A percentile compares a stretch with the other conserved stretches of the same genome.
Evolutionary conservation across 2,888 invertebrate species (phyloP).

Genomic region (Alsophila aescularia): DNA sequence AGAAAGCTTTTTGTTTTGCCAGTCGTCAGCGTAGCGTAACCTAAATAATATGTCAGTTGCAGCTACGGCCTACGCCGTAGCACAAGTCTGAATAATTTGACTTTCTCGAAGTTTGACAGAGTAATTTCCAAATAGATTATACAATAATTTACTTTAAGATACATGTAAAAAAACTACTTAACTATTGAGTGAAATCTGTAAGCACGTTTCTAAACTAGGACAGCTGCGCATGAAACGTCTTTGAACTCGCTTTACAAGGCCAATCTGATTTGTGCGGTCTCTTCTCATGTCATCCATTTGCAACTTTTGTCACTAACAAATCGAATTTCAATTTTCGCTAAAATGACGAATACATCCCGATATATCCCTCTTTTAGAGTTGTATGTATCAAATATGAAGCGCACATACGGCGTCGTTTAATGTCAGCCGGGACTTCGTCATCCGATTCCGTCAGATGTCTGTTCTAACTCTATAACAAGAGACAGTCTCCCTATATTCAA

Average conservation of each 20-base stretch:
- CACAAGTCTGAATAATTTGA: constrained; percentile 8
- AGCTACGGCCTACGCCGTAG: constrained; percentile 35
- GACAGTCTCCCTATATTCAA: constrained; percentile 53
- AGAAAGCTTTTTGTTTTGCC: constrained; percentile 17
- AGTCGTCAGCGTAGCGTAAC: constrained; percentile 14
- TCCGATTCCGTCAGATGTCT: constrained; percentile 38
- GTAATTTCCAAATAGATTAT: background rate
- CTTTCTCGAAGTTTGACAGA: background rate
- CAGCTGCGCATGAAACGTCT: constrained; percentile 31
- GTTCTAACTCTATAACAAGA: constrained; percentile 45
- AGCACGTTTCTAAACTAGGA: constrained; percentile 22
- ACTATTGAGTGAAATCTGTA: constrained; percentile 9
- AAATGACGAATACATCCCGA: constrained; percentile 21
- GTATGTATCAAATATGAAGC: constrained; percentile 34
- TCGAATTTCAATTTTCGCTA: constrained; percentile 44
- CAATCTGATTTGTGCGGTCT: constrained; percentile 42
- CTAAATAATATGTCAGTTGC: constrained; percentile 15
- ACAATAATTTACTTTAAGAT: background rate
- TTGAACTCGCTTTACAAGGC: constrained; percentile 34
- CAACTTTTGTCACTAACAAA: constrained; percentile 40
- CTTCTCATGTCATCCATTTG: constrained; percentile 37
- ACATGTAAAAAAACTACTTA: background rate
- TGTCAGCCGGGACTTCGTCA: constrained; percentile 43
- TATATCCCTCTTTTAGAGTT: constrained; percentile 31
- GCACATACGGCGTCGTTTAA: constrained; percentile 34